Percentiles rank a stretch among this genome's conserved stretches.
Conservation (phyloP, 2,888 invertebrate genomes). For the Serripes groenlandicus region DNA sequence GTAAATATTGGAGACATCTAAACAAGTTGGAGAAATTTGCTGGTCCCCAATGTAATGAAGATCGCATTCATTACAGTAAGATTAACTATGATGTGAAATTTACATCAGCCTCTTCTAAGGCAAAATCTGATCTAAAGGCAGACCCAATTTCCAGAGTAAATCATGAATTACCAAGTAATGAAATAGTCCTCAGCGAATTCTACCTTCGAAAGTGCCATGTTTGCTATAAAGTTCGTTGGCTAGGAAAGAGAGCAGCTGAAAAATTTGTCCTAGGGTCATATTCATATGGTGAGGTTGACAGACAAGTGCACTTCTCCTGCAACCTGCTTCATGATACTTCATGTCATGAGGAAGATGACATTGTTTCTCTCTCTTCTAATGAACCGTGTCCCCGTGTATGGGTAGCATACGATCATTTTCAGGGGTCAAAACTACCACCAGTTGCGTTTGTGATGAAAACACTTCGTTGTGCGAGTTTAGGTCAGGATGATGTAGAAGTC, state of each 20-base stretch:
- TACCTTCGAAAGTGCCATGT: neutral
- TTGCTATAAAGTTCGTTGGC: neutral
- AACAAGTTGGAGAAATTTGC: neutral
- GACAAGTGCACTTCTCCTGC: neutral
- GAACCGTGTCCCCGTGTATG: neutral
- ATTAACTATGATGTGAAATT: constrained; percentile 3
- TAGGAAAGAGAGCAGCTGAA: neutral
- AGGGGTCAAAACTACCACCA: neutral
- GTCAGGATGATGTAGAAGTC: neutral
- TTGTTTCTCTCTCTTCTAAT: neutral
- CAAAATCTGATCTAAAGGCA: neutral
- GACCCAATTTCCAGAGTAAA: neutral
- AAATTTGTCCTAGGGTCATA: neutral
- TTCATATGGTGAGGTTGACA: neutral
- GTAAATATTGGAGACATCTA: neutral
- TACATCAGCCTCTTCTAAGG: neutral
- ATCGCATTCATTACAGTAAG: neutral
- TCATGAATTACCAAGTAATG: neutral
- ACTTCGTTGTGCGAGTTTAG: neutral
- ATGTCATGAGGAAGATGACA: neutral
- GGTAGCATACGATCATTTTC: neutral
- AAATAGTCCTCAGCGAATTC: neutral
- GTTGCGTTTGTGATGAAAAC: neutral
- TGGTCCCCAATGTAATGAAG: neutral
- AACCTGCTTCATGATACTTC: neutral